phyloP scores from a whole-genome alignment of 2,113 vertebrate species.

The Scolopax mira region DNA sequence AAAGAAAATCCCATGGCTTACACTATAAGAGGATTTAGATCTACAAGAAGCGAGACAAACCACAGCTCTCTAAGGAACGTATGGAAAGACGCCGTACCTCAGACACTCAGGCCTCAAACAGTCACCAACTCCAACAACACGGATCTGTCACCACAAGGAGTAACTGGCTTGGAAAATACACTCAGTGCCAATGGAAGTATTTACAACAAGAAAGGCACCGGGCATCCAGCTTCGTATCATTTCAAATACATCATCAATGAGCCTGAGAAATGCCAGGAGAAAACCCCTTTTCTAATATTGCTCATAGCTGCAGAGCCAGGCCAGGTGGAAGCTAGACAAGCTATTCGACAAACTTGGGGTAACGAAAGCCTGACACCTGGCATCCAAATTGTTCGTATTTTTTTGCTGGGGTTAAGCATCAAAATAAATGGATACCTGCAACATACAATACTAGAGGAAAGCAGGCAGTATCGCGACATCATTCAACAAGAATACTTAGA shows the following conservation, averaged over 20 bases:
- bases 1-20: slow-evolving; percentile 83
- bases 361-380: slow-evolving; percentile 85
- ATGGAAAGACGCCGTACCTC: slow-evolving; percentile 79
- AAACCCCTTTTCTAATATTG: slow-evolving; percentile 86
- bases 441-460: slow-evolving; percentile 84
- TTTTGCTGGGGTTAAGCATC: slow-evolving; percentile 84
- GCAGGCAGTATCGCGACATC: slow-evolving; percentile 85
- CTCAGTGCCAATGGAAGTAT: slow-evolving; percentile 81
- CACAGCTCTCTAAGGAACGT: slow-evolving; percentile 70
- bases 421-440: slow-evolving; percentile 81
- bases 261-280: slow-evolving; percentile 83
- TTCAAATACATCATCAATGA: slow-evolving; percentile 91
- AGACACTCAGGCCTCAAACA: slow-evolving; percentile 68
- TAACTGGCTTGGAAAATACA: slow-evolving; percentile 73
- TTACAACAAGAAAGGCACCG: slow-evolving; percentile 71
- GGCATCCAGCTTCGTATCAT: slow-evolving; percentile 69
- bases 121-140: slow-evolving; percentile 76
- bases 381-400: slow-evolving; percentile 82
- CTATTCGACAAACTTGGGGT: slow-evolving; percentile 96
- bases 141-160: slow-evolving; percentile 67
- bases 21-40: slow-evolving; percentile 76
- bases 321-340: slow-evolving; percentile 87
- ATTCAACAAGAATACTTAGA: slow-evolving; percentile 95
- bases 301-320: slow-evolving; percentile 90
- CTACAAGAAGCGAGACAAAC: slow-evolving; percentile 81